These are phyloP conservation scores for Nymphalis c-album DNA, from an alignment of 2,888 invertebrate genomes.

Conservation along the genomic window DNA sequence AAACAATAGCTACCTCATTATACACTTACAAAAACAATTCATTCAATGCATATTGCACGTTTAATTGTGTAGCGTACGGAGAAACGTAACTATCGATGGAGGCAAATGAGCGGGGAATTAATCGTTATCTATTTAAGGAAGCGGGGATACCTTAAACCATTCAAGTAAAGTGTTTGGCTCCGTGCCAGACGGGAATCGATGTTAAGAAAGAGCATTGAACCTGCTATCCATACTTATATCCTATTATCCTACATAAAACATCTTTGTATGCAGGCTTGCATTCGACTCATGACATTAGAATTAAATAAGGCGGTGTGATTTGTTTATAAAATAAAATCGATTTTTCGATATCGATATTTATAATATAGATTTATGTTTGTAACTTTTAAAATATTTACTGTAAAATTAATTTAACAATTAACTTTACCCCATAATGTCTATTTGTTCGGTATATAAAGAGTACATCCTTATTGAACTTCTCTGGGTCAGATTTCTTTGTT, in stretches of 20 bases:
- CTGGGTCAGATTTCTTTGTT: too few species aligned
- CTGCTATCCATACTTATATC: conserved; percentile 52
- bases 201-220: conserved; percentile 69
- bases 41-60: conserved; percentile 17
- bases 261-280: conserved; percentile 45
- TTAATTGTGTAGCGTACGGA: conserved; percentile 1
- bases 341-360: conserved; percentile 1
- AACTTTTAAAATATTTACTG: too few species aligned
- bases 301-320: conserved; percentile 15
- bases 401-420: too few species aligned
- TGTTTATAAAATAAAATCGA: conserved; percentile 2
- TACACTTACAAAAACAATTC: conserved; percentile 26
- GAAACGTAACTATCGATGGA: conserved; percentile 24
- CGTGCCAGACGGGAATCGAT: conserved; percentile 70
- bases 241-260: conserved; percentile 45
- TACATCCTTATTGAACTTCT: too few species aligned
- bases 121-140: conserved; percentile 73
- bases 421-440: too few species aligned
- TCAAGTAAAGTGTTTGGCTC: conserved; percentile 73
- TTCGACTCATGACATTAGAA: conserved; percentile 39
- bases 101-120: conserved; percentile 42
- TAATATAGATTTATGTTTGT: too few species aligned
- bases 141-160: conserved; percentile 60
- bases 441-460: too few species aligned
- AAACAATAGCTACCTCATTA: conserved; percentile 33